Conservation (phyloP, 1,140 invertebrate genomes). For the Hycleus cichorii region DNA sequence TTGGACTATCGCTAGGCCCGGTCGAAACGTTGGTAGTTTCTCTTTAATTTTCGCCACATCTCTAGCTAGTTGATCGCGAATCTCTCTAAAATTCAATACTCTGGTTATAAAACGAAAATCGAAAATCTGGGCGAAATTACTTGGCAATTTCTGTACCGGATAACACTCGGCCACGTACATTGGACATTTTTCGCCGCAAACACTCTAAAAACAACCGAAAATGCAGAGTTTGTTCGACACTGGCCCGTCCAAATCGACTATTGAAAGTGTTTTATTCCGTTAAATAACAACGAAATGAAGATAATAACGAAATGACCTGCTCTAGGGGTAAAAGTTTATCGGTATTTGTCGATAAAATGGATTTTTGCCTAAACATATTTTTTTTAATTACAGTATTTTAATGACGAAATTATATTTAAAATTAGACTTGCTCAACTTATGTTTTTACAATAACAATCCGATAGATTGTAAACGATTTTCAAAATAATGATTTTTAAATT, state of each 20-base stretch:
- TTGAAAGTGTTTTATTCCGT: neutral
- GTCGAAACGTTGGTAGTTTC: constrained; percentile 56
- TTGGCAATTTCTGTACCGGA: constrained; percentile 56
- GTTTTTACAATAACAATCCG: too few species aligned
- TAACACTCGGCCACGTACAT: constrained; percentile 46
- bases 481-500: too few species aligned
- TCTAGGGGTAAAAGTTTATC: too few species aligned
- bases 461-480: too few species aligned
- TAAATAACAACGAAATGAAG: neutral
- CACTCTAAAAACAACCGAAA: neutral
- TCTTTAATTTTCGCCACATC: constrained; percentile 58
- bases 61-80: constrained; percentile 58
- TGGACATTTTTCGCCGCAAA: neutral
- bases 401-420: too few species aligned
- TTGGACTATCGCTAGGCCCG: constrained; percentile 76
- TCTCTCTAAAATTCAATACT: constrained; percentile 53
- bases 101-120: constrained; percentile 4
- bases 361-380: too few species aligned
- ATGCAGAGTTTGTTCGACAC: neutral
- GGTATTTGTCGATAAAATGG: too few species aligned
- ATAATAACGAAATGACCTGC: too few species aligned
- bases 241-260: too few species aligned
- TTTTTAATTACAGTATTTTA: too few species aligned
- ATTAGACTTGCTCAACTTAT: too few species aligned
- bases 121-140: constrained; percentile 40